Conservation (phyloP, 2,113 vertebrate genomes). For the Semicossyphus pulcher region DNA sequence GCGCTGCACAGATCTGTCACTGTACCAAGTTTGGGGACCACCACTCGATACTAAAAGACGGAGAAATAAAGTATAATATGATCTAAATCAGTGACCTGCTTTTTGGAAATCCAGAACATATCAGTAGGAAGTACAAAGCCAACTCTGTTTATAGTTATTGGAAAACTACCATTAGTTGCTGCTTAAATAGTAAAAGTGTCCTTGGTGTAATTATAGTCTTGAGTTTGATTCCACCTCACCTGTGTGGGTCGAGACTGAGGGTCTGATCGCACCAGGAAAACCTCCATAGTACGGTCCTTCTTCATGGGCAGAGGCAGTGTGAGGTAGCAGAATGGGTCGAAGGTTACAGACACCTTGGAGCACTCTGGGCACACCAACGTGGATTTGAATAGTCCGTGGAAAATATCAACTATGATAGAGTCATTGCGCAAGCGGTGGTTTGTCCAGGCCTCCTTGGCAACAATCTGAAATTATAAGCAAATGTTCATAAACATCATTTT, state of each 20-base stretch:
- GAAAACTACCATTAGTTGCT: background rate
- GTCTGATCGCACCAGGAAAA: conserved; percentile 90
- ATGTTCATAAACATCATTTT: background rate
- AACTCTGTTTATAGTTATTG: background rate
- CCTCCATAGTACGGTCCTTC: conserved; percentile 91
- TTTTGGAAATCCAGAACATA: background rate
- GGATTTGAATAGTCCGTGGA: conserved; percentile 94
- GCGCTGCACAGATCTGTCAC: conserved; percentile 91
- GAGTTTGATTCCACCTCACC: conserved; percentile 78
- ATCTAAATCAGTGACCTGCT: background rate
- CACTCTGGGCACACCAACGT: conserved; percentile 93
- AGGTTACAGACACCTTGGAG: conserved; percentile 91
- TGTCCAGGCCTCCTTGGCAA: conserved; percentile 92
- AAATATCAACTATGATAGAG: conserved; percentile 93
- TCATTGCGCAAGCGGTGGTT: conserved; percentile 91
- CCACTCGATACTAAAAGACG: conserved; percentile 87
- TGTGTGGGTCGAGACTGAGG: conserved; percentile 90
- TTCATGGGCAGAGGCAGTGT: conserved; percentile 93
- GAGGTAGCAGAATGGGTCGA: conserved; percentile 95
- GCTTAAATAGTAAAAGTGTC: background rate
- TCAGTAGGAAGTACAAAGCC: background rate
- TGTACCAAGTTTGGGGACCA: conserved; percentile 92
- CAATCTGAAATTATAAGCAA: conserved; percentile 80
- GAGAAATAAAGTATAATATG: conserved; percentile 15
- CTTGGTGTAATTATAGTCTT: background rate